A percentile compares a stretch with the other conserved stretches of the same genome.
Conservation (phyloP, 2,888 invertebrate species). For the Philaethria dido region DNA sequence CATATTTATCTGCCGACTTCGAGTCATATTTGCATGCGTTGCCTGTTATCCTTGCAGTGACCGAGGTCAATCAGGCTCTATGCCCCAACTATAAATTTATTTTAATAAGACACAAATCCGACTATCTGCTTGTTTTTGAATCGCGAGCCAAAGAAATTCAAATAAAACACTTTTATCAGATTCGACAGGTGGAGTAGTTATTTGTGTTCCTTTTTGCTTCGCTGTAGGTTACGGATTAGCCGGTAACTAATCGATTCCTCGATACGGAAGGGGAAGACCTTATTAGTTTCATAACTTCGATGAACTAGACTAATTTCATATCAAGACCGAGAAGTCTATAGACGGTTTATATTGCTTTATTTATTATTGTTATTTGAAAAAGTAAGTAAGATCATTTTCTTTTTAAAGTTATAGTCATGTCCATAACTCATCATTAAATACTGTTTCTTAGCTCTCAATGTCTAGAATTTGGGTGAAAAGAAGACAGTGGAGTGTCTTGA, state of each 20-base stretch:
- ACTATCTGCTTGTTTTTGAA: conserved; percentile 77
- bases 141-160: conserved; percentile 79
- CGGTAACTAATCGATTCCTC: conserved; percentile 74
- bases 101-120: conserved; percentile 84
- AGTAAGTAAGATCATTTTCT: background rate
- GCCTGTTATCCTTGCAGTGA: conserved; percentile 74
- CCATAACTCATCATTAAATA: no score
- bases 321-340: background rate
- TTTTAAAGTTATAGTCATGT: no score
- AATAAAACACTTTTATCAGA: conserved; percentile 83
- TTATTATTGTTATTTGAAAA: background rate
- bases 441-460: no score
- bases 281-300: conserved; percentile 54
- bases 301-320: background rate
- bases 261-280: conserved; percentile 69
- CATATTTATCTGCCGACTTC: conserved; percentile 25
- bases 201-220: conserved; percentile 72
- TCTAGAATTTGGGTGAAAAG: no score
- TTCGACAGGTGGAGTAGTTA: conserved; percentile 79
- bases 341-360: background rate
- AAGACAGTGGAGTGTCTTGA: no score
- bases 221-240: conserved; percentile 82
- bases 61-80: conserved; percentile 81
- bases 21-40: conserved; percentile 65
- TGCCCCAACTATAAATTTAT: conserved; percentile 82